Base-by-base conservation (phyloP, 2,797 vertebrate genomes). In the Decapterus maruadsi region DNA sequence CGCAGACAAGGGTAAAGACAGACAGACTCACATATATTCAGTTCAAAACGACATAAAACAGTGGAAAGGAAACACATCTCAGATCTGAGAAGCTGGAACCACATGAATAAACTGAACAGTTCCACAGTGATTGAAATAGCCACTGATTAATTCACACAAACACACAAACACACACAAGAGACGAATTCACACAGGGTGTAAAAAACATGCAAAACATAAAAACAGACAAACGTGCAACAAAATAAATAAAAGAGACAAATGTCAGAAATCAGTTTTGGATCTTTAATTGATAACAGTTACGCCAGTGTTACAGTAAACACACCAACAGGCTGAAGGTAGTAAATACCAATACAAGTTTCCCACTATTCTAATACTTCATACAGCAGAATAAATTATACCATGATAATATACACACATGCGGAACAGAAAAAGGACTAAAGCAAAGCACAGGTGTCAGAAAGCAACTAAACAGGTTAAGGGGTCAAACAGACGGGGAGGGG, bases 361-460 rank as follows among this genome's bases (percentile, higher is more conserved):
- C 97, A 95, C 98, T 99, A 99, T 87, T 97, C 97, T 95, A 98
- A 96, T 96, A 99, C 96, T 97, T 97, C 96, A 97, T 97, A 98
- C 96, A 98, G 97, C 97, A 98, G 97, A 99, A 99, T 99, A 99
- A 99, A 99, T 99, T 99, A 99, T 98, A 97, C 96, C 94, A 96
- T 94, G 96, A 95, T 96, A 97, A 97, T 96, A 96, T 97, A 96
- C 95, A 97, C 93, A 94, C 95, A 95, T 93, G 94, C 95, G 90
- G 87, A 95, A 95, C 93, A 83, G 86, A 94, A 95, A 68, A 89
- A 90, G 89, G 91, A 92, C 83, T 71, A 94, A 94, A 93, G 90
- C 91, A 92, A 92, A 94, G 94, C 94, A 95, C 94, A 93, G 92
- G 92, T 92, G 90, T 92, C 90, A 94, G 75, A 87, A 94, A 93